Base-by-base conservation (phyloP, 2,797 vertebrate genomes). In the Cuniculus paca region DNA sequence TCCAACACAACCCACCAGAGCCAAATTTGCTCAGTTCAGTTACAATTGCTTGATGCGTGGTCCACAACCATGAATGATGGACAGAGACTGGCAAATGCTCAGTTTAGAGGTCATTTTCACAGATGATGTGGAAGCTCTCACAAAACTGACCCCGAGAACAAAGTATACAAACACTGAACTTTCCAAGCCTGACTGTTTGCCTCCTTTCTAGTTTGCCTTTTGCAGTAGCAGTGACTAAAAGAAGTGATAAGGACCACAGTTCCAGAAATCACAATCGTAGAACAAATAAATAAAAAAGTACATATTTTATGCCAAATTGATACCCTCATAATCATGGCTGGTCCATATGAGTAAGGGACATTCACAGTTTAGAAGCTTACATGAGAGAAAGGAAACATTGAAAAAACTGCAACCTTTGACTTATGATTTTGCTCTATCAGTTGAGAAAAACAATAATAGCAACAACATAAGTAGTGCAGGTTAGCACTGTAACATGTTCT, bases 361-460 rank as follows among this genome's bases (percentile, higher is more conserved):
- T 20, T 65, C 68, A 84, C 11, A 36, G 5, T 10, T 95, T 94
- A 72, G 54, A 82, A 78, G 78, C 24, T 74, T 34, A 52, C 11
- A 5, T 50, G 31, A 93, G 17, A 74, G 70, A 90, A 91, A 65
- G 52, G 79, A 92, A 92, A 78, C 52, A 81, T 16, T 61, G 42
- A 91, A 22, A 94, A 26, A 78, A n/a, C 0, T 0, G 14, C 31
- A 31, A 36, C 34, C 56, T 91, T 92, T 90, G 70, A 45, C 42
- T 94, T 60, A 54, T 50, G 79, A 58, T 28, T 95, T 65, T 94
- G 16, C 12, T 63, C 13, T 83, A 12, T 77, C 52, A 45, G 17
- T 75, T 39, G 2, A 75, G 9, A 20, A 58, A 58, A 56, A 24
- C 14, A 50, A 45, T 26, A 74, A 16, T 2, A 75, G 7, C 13